Evolutionary conservation across 2,797 vertebrate species (phyloP), one percentile per base, ranked within the genome.

Genomic region (Cryptoblepharus egeriae): DNA sequence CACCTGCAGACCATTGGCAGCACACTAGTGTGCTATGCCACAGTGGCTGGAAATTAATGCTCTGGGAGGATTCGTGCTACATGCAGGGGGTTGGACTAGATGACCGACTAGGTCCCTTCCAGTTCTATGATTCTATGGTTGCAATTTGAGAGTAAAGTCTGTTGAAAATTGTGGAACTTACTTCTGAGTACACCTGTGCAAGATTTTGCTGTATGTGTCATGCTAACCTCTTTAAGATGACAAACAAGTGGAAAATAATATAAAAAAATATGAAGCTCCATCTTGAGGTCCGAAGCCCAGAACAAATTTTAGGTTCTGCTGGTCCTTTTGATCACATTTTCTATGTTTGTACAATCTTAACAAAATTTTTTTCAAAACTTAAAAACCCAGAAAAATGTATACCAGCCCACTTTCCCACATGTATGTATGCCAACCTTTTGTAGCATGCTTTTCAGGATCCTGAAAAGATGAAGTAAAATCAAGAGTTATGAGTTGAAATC

Each of bases 171-270:
- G 39, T 42, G 4, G 4, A 9, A 42, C 9, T 42, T 42, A 42
- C 39, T 42, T 42, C 39, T 42, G 39, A 42, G 39, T 42, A 9
- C 39, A 42, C 39, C 39, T 42, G 39, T 42, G 9, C 39, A 42
- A 9, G 39, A 42, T 42, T 42, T 42, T 42, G 39, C 39, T 42
- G 39, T 42, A n/a, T n/a, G 39, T 42, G 39, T 42, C 39, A 42
- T 42, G 39, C 4, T 49, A 11, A 49, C 45, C 45, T 75, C 12
- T 63, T 57, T 7, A 0, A 3, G 15, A 45, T 74, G 22, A 26
- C 11, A 49, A 12, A 24, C 28, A 42, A 61, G 49, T 39, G 42
- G 84, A 72, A 81, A 85, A 65, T n/a, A 12, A 70, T 85, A 85
- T 42, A 42, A 42, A 42, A 42, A 4, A 42, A 42, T 26, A 6